Percentiles rank a stretch among this genome's conserved stretches.
Conservation (phyloP, 2,888 invertebrate species). For the Andrena haemorrhoa region DNA sequence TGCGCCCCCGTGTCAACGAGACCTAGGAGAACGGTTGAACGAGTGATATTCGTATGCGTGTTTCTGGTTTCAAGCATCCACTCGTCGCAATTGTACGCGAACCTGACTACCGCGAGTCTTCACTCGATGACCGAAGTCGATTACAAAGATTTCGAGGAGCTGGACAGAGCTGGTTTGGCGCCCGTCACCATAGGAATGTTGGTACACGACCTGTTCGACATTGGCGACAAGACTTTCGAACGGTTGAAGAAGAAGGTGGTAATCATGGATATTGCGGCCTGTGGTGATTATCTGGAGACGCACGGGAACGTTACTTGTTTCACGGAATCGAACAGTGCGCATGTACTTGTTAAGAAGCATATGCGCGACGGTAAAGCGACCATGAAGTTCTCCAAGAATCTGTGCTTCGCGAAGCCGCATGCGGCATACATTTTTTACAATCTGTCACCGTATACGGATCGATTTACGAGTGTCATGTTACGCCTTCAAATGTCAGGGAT, state of each 20-base stretch:
- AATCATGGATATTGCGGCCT: rapidly evolving
- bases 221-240: neutral
- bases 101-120: conserved; percentile 19
- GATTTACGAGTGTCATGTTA: neutral
- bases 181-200: neutral
- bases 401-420: conserved; percentile 28
- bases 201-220: conserved; percentile 2
- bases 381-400: neutral
- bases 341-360: neutral
- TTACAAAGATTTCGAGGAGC: conserved; percentile 25
- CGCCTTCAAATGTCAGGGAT: conserved; percentile 10
- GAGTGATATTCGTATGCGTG: neutral
- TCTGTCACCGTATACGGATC: neutral
- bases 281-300: neutral
- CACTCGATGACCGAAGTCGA: neutral
- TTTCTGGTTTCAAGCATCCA: conserved; percentile 21
- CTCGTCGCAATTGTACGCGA: conserved; percentile 36
- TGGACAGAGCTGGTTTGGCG: conserved; percentile 22
- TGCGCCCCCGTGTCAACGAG: conserved; percentile 1
- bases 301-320: conserved; percentile 44
- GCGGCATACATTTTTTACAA: neutral
- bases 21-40: conserved; percentile 8
- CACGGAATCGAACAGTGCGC: neutral
- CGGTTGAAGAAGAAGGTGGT: conserved; percentile 19
- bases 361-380: rapidly evolving